A percentile compares a stretch with the other conserved stretches of the same genome.
Conservation (phyloP, 1,140 invertebrate species). For the Meteorus sp. region DNA sequence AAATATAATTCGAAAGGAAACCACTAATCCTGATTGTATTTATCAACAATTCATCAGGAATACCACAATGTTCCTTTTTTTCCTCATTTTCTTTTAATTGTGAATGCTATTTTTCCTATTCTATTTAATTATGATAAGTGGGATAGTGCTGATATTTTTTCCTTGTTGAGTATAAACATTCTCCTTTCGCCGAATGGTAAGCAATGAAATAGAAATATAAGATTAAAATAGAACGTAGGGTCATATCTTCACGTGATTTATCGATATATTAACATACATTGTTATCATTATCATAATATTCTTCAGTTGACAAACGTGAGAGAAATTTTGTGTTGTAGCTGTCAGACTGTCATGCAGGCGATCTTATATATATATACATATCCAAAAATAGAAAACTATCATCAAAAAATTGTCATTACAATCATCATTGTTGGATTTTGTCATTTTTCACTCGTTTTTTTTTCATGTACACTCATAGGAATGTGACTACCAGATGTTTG, state of each 20-base stretch:
- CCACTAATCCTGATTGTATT: no score
- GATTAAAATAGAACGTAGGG: constrained; percentile 27
- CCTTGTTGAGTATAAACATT: constrained; percentile 47
- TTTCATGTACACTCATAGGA: no score
- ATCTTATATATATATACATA: not conserved
- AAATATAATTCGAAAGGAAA: not conserved
- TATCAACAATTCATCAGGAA: not conserved
- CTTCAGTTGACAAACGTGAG: no score
- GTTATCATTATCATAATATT: no score
- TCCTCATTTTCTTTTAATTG: not conserved
- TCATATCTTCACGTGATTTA: not conserved
- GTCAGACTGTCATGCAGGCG: constrained; percentile 4
- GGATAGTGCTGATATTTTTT: constrained; percentile 49
- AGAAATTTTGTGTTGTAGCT: not conserved
- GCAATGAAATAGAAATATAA: constrained; percentile 39
- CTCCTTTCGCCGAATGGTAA: constrained; percentile 49
- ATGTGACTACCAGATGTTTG: no score
- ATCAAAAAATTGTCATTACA: no score
- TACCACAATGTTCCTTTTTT: no score
- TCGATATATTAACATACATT: no score
- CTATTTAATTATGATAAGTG: constrained; percentile 32
- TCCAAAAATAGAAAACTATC: no score
- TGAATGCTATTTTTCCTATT: not conserved
- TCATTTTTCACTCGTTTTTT: no score
- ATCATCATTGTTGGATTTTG: no score